Conservation (phyloP, 2,888 invertebrate species). For the Opisthograptis luteolata region DNA sequence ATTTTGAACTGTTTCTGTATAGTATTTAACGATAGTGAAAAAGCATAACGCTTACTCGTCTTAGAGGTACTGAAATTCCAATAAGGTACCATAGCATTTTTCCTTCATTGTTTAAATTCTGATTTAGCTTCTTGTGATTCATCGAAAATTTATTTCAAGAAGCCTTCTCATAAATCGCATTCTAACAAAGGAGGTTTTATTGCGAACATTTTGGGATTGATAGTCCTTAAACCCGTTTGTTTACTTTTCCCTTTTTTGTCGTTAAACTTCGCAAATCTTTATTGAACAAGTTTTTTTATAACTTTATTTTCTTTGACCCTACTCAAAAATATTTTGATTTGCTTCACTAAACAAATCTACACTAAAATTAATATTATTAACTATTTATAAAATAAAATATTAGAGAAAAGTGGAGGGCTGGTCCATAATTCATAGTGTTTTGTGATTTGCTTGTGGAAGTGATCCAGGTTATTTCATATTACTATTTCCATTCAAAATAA, state of each 20-base stretch:
- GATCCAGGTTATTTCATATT: too few relatives aligned
- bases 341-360: background rate
- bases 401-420: too few relatives aligned
- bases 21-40: too few relatives aligned
- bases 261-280: constrained; percentile 10
- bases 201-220: constrained; percentile 26
- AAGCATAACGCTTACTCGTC: too few relatives aligned
- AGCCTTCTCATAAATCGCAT: background rate
- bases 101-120: too few relatives aligned
- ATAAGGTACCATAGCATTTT: too few relatives aligned
- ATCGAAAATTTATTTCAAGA: constrained; percentile 12
- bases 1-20: too few relatives aligned
- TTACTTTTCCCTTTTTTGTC: constrained; percentile 21
- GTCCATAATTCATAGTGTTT: too few relatives aligned
- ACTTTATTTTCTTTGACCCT: constrained; percentile 27
- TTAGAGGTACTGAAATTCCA: too few relatives aligned
- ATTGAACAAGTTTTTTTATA: constrained; percentile 16
- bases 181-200: constrained; percentile 32
- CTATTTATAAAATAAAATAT: too few relatives aligned
- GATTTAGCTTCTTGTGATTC: constrained; percentile 11
- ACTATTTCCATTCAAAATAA: too few relatives aligned
- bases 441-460: too few relatives aligned
- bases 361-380: background rate
- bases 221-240: constrained; percentile 23
- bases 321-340: constrained; percentile 2